A percentile compares a stretch with the other conserved stretches of the same genome.
Conservation (phyloP, 1,140 invertebrate genomes). For the Maniola jurtina region DNA sequence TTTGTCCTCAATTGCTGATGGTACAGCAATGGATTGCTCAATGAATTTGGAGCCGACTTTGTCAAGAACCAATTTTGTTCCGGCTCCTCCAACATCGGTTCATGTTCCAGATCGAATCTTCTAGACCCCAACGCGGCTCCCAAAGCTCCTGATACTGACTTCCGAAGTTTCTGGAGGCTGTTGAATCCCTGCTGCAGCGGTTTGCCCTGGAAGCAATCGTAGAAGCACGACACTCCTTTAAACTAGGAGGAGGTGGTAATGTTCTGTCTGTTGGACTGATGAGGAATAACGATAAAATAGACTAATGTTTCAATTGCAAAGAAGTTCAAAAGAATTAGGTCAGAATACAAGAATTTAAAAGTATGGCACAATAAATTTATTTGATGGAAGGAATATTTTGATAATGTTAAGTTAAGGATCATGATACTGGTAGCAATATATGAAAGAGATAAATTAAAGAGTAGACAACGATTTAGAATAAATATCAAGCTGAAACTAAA, state of each 20-base stretch:
- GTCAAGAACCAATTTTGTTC: conserved; percentile 89
- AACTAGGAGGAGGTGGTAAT: conserved; percentile 59
- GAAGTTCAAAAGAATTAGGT: neutral
- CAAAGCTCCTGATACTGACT: conserved; percentile 84
- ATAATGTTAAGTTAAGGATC: too few species aligned
- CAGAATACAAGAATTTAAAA: neutral
- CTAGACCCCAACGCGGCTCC: conserved; percentile 74
- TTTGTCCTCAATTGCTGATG: conserved; percentile 57
- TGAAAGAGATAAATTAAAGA: too few species aligned
- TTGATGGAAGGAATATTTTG: too few species aligned
- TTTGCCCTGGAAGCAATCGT: conserved; percentile 75
- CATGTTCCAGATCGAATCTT: conserved; percentile 68
- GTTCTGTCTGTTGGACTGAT: conserved; percentile 42
- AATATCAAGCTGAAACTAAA: too few species aligned
- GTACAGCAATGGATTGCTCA: conserved; percentile 81
- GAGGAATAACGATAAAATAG: conserved; percentile 65
- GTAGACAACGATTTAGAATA: too few species aligned
- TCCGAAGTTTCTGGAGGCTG: conserved; percentile 83
- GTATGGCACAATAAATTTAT: too few species aligned
- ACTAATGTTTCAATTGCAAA: neutral
- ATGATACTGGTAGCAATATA: too few species aligned
- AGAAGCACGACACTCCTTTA: conserved; percentile 77
- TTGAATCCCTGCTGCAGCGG: conserved; percentile 80
- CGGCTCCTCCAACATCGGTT: conserved; percentile 66
- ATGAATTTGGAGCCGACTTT: conserved; percentile 87